Evolutionary conservation across 2,888 invertebrate genomes (phyloP), one percentile per base, ranked within the genome.

Genomic region (Harpagoxenus sublaevis): DNA sequence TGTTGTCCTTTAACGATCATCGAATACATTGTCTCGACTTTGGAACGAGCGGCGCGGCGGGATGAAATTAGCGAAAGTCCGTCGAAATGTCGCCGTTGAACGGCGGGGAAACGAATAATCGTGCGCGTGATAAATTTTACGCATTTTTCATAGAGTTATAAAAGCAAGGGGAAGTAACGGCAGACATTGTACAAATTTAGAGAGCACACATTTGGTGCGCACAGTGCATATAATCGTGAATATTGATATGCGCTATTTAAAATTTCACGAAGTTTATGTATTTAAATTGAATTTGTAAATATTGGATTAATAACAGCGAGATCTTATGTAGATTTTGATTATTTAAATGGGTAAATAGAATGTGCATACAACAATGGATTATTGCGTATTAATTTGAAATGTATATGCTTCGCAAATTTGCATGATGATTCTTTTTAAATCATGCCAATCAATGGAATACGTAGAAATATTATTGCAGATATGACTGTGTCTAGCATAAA

Each of bases 1-100:
- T 74, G 53, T 82, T 82, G 82, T n/a, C 66, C 63, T 71, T 63
- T 81, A 53, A 71, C 81, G 62, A 74, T 70, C 63, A 70, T 71
- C 84, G 53, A 62, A 78, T 66, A 66, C 60, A 81, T 84, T 79
- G 68, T 68, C 70, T 70, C 55, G 55, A 66, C 51, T 55, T 53
- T 62, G 62, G 79, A 82, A 73, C 31, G 74, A 39, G 48, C 39
- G 45, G 10, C 6, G 48, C 39, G 45, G 10, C 6, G 42, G 15
- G 48, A 35, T 28, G 51, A 28, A 70, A 79, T 70, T 53, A 53
- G 28, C 48, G 60, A 73, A 65, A 55, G 45, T 81, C 60, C n/a
- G 51, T 60, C 74, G 63, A 55, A 57, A 83, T 66, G 31, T 65
- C 53, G 62, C 9, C n/a, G n/a, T 51, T 28, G 31, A 31, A 77